Evolutionary conservation across 2,888 invertebrate genomes (phyloP), one percentile per base, ranked within the genome.

Genomic region (Heliconius cydno): DNA sequence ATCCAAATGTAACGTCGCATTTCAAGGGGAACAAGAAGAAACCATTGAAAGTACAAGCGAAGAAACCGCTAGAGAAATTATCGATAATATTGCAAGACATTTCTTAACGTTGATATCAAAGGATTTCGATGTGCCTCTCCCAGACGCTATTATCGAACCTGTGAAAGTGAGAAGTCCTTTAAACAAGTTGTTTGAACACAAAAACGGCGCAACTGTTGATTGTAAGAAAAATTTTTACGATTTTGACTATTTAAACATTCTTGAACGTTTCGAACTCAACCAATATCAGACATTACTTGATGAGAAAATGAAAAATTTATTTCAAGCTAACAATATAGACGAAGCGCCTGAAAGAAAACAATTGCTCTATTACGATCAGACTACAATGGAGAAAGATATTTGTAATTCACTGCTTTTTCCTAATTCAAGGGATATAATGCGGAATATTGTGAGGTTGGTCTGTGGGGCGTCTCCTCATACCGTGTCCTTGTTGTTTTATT

Each of bases 401-500:
- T 91, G 92, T 77, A 83, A 84, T 2, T 86, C 88, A 19, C 85
- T 95, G n/a, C 79, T 93, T 0, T 93, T 94, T 81, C 80, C 88
- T 0, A 92, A 88, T 34, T 91, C 93, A 0, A 89, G 92, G 63
- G 92, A 92, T 80, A 91, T 94, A 46, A 94, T 95, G 94, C 88
- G 94, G 72, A 89, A 87, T 41, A 91, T 88, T 3, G 93, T 95
- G 0, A 86, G 88, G 68, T 84, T 95, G 38, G 91, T 92, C 1
- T 95, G 95, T 79, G 94, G 95, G 4, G 90, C 90, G 2, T 82
- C 90, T 15, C 85, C 94, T 0, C 83, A 89, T 52, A 85, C 85
- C 13, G 92, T 95, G 0, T 95, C 95, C 3, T 90, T 95, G 2
- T 87, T 95, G 22, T 95, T 94, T 83, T 95, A 92, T 81, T 89